Conservation (phyloP, 2,888 invertebrate genomes). For the Xestobium rufovillosum region DNA sequence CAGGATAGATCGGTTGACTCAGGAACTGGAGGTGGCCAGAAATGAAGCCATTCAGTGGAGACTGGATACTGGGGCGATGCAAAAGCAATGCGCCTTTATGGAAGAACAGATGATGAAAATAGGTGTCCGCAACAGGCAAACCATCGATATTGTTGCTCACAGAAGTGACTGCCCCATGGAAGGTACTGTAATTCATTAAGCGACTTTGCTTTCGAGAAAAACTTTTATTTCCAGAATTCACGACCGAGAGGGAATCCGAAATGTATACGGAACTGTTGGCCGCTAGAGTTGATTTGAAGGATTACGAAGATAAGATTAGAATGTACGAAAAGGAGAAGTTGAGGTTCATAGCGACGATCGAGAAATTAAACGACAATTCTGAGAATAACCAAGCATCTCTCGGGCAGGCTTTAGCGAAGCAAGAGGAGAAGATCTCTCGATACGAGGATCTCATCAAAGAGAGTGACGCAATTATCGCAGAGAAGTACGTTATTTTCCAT, state of each 20-base stretch:
- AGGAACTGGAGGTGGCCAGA: constrained; percentile 25
- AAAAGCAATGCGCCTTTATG: constrained; percentile 27
- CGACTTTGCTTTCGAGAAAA: too few species aligned
- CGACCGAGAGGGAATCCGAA: constrained; percentile 29
- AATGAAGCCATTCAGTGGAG: constrained; percentile 20
- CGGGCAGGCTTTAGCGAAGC: constrained; percentile 22
- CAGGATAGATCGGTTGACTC: constrained; percentile 19
- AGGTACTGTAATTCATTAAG: constrained; percentile 1
- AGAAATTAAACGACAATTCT: constrained; percentile 19
- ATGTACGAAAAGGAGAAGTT: constrained; percentile 30
- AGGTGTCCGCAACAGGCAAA: constrained; percentile 25
- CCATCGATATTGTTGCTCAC: constrained; percentile 22
- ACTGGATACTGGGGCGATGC: constrained; percentile 15
- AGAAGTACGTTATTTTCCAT: constrained; percentile 1
- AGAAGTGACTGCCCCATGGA: too few species aligned
- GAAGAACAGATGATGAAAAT: constrained; percentile 29
- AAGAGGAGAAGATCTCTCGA: constrained; percentile 21
- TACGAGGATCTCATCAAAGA: not conserved
- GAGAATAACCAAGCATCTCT: constrained; percentile 17
- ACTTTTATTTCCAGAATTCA: constrained; percentile 5
- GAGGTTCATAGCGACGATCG: constrained; percentile 29
- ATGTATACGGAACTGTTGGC: constrained; percentile 31
- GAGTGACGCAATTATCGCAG: not conserved
- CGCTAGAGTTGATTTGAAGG: constrained; percentile 30
- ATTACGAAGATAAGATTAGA: constrained; percentile 33